Conservation (phyloP, 1,140 invertebrate genomes). For the Cataglyphis hispanica region DNA sequence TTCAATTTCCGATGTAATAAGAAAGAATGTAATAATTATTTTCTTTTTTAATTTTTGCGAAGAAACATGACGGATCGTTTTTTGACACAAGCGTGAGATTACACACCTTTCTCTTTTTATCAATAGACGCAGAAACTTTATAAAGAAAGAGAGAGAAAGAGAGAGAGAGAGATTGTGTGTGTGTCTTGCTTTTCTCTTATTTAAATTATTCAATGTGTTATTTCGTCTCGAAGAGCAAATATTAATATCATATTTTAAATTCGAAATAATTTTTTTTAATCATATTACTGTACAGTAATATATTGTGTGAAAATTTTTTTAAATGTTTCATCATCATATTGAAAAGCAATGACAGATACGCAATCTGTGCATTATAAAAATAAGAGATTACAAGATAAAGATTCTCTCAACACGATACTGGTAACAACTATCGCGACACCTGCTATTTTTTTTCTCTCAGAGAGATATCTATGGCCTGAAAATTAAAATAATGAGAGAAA, state of each 20-base stretch:
- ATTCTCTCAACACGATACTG: neutral
- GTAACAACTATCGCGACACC: neutral
- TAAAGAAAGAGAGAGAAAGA: neutral
- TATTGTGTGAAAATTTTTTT: neutral
- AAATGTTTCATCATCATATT: conserved; percentile 11
- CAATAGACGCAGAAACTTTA: neutral
- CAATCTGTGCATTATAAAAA: neutral
- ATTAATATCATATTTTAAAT: neutral
- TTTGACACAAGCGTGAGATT: neutral
- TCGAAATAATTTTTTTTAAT: neutral
- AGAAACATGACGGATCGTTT: neutral
- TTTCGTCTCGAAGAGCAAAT: neutral
- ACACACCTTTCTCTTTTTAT: neutral
- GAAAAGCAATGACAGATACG: neutral
- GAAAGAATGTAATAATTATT: neutral
- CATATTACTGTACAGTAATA: neutral
- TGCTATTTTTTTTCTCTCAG: neutral
- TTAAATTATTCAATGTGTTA: conserved; percentile 19
- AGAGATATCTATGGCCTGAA: neutral
- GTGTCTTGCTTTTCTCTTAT: neutral
- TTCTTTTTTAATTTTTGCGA: neutral
- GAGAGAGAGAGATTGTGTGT: too few relatives aligned
- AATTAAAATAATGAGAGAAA: neutral
- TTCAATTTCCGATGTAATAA: neutral
- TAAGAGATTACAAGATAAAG: conserved; percentile 33